Evolutionary conservation across 1,140 invertebrate genomes (phyloP), one percentile per base, ranked within the genome.

Genomic region (Ceratoteleas bidentatus): DNA sequence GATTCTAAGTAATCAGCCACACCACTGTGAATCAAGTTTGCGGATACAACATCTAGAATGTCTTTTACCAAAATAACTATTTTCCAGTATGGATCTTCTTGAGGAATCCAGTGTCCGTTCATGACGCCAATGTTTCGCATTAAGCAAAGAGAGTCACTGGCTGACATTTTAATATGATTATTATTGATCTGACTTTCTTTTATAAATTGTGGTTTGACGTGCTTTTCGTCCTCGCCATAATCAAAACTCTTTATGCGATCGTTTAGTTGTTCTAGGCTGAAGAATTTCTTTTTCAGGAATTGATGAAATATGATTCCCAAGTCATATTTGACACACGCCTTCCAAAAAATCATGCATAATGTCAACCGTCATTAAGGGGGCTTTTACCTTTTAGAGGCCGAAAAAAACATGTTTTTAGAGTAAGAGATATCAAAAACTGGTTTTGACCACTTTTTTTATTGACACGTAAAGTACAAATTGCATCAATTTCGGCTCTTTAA

Each of bases 61-160:
- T 50, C 47, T 50, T 50, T 50, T 50, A 50, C 14, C 16, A 50
- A 50, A 13, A 47, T 47, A n/a, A 47, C 13, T 8, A 47, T 13
- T 47, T 47, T 8, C 45, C 45, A 47, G 13, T 47, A 47, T 47
- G 6, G 4, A 47, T 47, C 6, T 47, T 47, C 45, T 47, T 13
- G 6, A 4, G 8, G 8, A 47, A 47, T n/a, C 45, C 6, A n/a
- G 11, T 47, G 6, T 7, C 45, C 45, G 4, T 8, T 47, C 4
- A 47, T 8, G 13, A 47, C 45, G 6, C 45, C 45, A 13, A 47
- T 47, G 11, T 47, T 47, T 6, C 45, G 45, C 6, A 47, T n/a
- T 13, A 47, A n/a, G 13, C 45, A 47, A 8, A 7, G 13, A 7
- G 45, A 8, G 6, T 47, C 45, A n/a, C 45, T 47, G 13, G 45